Conservation (phyloP, 35 echinoderm and acorn worm genomes). For the Patiria miniata region DNA sequence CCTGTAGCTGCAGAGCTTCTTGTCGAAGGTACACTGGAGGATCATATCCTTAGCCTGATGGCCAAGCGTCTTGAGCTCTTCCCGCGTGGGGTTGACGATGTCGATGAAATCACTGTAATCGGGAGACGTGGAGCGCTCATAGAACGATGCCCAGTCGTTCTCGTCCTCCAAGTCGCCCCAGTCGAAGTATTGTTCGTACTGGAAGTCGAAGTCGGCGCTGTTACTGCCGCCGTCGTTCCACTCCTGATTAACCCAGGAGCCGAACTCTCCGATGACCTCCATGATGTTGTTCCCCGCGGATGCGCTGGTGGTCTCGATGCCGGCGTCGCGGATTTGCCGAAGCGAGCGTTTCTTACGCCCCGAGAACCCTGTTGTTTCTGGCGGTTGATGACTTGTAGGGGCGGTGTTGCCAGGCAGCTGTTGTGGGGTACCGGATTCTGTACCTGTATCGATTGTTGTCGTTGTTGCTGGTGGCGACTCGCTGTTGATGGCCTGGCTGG, state of each 20-base stretch:
- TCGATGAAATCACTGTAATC: slow-evolving; percentile 86
- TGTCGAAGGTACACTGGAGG: slow-evolving; percentile 75
- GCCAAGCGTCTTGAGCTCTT: slow-evolving; percentile 45
- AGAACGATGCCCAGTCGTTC: slow-evolving; percentile 88
- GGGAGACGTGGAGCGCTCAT: slow-evolving; percentile 55
- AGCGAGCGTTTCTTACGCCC: background rate
- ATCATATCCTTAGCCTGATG: slow-evolving; percentile 63
- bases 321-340: background rate
- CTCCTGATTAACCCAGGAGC: background rate
- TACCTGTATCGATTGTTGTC: no score
- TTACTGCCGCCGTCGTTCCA: slow-evolving; percentile 22
- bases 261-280: background rate
- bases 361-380: background rate
- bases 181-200: slow-evolving; percentile 67
- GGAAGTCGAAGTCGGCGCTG: slow-evolving; percentile 32
- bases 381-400: background rate
- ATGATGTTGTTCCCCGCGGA: background rate
- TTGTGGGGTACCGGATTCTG: background rate
- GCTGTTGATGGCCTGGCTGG: no score
- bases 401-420: no score
- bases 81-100: slow-evolving; percentile 35
- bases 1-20: slow-evolving; percentile 46
- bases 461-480: no score
- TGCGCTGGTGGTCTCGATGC: background rate
- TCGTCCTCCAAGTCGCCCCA: slow-evolving; percentile 65